These are phyloP conservation scores for Drosophila nigritarsus DNA, from an alignment of 2,888 invertebrate species.

Conservation along the genomic window DNA sequence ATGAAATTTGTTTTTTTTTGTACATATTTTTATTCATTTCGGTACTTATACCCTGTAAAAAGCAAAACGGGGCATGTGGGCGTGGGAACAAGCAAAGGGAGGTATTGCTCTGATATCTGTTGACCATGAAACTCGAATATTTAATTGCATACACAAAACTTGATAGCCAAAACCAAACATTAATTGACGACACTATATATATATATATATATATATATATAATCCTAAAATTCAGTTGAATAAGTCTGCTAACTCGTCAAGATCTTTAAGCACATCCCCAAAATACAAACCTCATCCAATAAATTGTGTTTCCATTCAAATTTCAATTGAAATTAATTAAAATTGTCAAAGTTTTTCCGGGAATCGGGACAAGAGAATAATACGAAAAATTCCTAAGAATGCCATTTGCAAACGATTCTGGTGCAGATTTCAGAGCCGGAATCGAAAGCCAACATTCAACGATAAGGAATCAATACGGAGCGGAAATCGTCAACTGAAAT, in stretches of 20 bases:
- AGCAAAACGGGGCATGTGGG: not conserved
- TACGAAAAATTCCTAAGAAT: not conserved
- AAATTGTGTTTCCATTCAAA: not conserved
- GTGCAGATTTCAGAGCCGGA: not conserved
- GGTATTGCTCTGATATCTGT: rapidly evolving
- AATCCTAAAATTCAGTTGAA: not conserved
- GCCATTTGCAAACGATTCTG: no score
- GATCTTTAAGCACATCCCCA: not conserved
- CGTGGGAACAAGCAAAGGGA: not conserved
- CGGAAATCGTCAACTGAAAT: not conserved
- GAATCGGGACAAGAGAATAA: no score
- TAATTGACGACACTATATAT: not conserved
- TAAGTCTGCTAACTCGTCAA: not conserved
- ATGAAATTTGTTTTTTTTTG: slow-evolving; percentile 29
- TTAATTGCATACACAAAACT: not conserved
- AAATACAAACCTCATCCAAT: not conserved
- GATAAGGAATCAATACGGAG: not conserved
- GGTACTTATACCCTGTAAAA: slow-evolving; percentile 34
- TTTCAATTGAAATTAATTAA: slow-evolving; percentile 1
- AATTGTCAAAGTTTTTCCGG: not conserved
- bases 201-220: no score
- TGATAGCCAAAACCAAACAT: not conserved
- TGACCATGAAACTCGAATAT: not conserved
- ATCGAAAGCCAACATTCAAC: not conserved
- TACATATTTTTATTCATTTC: slow-evolving; percentile 19